Evolutionary conservation across 1,140 invertebrate genomes (phyloP).

Genomic region (Delia radicum): DNA sequence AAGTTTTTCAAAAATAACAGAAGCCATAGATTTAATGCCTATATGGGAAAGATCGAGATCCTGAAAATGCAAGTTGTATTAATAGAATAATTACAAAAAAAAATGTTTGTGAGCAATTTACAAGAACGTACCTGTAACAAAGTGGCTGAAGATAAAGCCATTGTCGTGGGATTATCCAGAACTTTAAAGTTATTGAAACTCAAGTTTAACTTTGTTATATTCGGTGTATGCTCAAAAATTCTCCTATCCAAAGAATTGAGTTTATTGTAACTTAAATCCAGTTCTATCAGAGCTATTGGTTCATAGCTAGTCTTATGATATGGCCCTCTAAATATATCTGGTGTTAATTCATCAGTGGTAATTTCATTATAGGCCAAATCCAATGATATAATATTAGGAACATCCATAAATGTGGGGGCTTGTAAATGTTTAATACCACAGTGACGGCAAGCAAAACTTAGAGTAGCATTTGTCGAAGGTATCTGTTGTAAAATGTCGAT

Average conservation of each 20-base stretch:
- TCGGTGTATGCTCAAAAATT: conserved; percentile 70
- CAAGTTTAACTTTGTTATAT: conserved; percentile 66
- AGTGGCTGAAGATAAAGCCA: conserved; percentile 62
- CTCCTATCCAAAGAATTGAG: conserved; percentile 68
- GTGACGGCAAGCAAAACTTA: conserved; percentile 54
- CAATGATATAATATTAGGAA: conserved; percentile 65
- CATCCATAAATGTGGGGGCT: conserved; percentile 64
- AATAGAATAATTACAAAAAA: background rate
- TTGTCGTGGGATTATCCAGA: conserved; percentile 63
- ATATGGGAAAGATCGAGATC: conserved; percentile 63
- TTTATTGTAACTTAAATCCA: conserved; percentile 69
- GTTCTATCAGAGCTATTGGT: conserved; percentile 63
- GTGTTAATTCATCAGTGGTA: conserved; percentile 61
- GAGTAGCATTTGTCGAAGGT: conserved; percentile 48
- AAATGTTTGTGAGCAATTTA: background rate
- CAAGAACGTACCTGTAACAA: conserved; percentile 58
- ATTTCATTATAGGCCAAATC: conserved; percentile 73
- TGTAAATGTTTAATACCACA: conserved; percentile 63
- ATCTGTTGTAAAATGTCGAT: conserved; percentile 54
- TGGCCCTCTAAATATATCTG: conserved; percentile 63
- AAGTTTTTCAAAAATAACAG: conserved; percentile 56
- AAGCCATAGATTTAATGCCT: conserved; percentile 58
- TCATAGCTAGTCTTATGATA: conserved; percentile 62
- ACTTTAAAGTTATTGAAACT: conserved; percentile 68
- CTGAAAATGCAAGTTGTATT: conserved; percentile 41